Evolutionary conservation across 2,113 vertebrate species (phyloP).

Genomic region (Felis chaus): DNA sequence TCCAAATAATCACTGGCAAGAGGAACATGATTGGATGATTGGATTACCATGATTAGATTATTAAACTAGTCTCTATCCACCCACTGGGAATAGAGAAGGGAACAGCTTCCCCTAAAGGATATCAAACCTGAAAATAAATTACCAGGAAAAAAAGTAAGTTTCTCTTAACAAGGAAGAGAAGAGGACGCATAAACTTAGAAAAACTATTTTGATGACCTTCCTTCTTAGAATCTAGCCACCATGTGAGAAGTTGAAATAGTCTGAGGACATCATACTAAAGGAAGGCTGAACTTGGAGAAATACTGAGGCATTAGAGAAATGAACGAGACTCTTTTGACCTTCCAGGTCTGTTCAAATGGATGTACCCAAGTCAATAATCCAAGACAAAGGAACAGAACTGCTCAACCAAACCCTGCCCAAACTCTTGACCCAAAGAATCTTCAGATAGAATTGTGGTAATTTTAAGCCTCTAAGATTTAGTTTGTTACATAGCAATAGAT

Average conservation of each 20-base stretch:
- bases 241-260: not conserved
- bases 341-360: not conserved
- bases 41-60: not conserved
- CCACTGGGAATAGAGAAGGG: not conserved
- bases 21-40: not conserved
- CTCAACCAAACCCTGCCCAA: not conserved
- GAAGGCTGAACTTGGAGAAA: not conserved
- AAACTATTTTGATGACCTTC: not conserved
- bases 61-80: not conserved
- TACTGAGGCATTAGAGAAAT: not conserved
- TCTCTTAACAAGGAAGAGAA: conserved; percentile 2
- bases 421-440: conserved; percentile 17
- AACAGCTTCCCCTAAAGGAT: not conserved
- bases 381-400: not conserved
- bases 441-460: not conserved
- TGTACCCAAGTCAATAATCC: not conserved
- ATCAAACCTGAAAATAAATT: conserved; percentile 17
- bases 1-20: not conserved
- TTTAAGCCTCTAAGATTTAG: not conserved
- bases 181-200: not conserved
- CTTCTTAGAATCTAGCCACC: not conserved
- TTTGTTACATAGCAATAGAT: not conserved
- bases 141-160: not conserved
- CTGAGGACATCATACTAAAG: not conserved
- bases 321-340: not conserved